Percentiles rank a stretch among this genome's conserved stretches.
phyloP scores from a whole-genome alignment of 2,797 vertebrate species.

The Neomorphus geoffroyi region DNA sequence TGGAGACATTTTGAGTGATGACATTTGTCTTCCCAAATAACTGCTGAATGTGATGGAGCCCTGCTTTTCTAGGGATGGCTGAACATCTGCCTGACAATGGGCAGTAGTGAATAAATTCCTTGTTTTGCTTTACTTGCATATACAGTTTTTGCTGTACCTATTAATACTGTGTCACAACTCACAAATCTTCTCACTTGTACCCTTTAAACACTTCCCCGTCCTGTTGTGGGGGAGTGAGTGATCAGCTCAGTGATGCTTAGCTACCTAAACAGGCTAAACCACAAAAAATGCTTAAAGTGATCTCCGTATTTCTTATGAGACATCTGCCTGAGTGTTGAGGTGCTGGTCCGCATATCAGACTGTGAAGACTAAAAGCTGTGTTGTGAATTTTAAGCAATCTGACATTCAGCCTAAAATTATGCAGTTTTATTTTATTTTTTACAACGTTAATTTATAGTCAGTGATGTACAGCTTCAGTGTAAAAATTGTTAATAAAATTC shows the following conservation, averaged over 20 bases:
- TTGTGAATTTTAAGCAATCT: neutral
- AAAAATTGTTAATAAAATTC: neutral
- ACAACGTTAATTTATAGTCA: neutral
- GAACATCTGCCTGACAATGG: neutral
- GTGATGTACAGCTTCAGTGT: neutral
- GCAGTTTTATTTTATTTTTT: neutral
- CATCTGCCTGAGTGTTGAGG: neutral
- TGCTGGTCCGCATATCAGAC: neutral
- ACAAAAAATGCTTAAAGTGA: neutral
- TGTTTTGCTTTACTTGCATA: neutral
- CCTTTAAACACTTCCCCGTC: neutral
- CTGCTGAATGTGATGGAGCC: accelerated
- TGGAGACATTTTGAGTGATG: neutral
- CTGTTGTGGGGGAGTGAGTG: neutral
- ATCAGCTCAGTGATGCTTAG: neutral
- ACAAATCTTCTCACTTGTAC: neutral
- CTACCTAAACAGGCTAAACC: neutral
- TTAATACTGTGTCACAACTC: neutral
- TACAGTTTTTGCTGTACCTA: neutral
- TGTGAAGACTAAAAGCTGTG: neutral
- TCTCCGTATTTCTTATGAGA: neutral
- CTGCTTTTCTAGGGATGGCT: neutral
- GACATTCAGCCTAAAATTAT: neutral
- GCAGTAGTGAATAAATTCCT: neutral
- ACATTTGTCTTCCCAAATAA: neutral